phyloP scores from a whole-genome alignment of 2,888 invertebrate genomes.

The Myopa tessellatipennis region DNA sequence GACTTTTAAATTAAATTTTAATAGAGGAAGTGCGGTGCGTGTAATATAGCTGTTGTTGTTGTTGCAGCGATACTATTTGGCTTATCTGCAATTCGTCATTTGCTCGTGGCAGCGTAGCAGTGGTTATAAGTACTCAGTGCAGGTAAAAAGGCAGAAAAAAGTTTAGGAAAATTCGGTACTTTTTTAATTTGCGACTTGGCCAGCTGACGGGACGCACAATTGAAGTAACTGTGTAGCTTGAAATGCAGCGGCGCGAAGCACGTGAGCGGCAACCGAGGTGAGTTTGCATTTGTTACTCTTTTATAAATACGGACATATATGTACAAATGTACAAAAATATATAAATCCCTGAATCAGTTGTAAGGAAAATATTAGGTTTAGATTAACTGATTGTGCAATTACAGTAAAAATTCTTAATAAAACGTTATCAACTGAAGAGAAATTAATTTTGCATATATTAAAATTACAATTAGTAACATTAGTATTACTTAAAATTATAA shows the following conservation, averaged over 20 bases:
- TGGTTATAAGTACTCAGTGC: slow-evolving; percentile 1
- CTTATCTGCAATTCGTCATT: slow-evolving; percentile 8
- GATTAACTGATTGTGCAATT: too few relatives aligned
- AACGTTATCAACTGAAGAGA: too few relatives aligned
- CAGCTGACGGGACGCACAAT: slow-evolving; percentile 31
- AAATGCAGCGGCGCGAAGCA: slow-evolving; percentile 40
- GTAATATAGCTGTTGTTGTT: slow-evolving; percentile 20
- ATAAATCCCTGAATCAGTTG: too few relatives aligned
- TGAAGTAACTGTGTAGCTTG: slow-evolving; percentile 34
- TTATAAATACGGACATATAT: background rate
- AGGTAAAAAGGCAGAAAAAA: slow-evolving; percentile 1
- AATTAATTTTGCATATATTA: too few relatives aligned
- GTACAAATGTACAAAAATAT: background rate
- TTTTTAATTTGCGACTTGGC: background rate
- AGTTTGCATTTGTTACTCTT: slow-evolving; percentile 1
- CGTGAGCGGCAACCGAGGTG: slow-evolving; percentile 36
- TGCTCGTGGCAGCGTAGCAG: background rate
- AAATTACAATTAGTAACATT: too few relatives aligned
- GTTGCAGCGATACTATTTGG: slow-evolving; percentile 23
- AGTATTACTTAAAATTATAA: too few relatives aligned
- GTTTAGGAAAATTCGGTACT: background rate
- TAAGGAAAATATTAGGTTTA: too few relatives aligned
- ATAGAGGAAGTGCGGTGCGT: slow-evolving; percentile 6
- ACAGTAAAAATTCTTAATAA: too few relatives aligned
- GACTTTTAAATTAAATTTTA: slow-evolving; percentile 15